Evolutionary conservation across 2,113 vertebrate species (phyloP), one percentile per base, ranked within the genome.

Genomic region (Xiphias gladius): DNA sequence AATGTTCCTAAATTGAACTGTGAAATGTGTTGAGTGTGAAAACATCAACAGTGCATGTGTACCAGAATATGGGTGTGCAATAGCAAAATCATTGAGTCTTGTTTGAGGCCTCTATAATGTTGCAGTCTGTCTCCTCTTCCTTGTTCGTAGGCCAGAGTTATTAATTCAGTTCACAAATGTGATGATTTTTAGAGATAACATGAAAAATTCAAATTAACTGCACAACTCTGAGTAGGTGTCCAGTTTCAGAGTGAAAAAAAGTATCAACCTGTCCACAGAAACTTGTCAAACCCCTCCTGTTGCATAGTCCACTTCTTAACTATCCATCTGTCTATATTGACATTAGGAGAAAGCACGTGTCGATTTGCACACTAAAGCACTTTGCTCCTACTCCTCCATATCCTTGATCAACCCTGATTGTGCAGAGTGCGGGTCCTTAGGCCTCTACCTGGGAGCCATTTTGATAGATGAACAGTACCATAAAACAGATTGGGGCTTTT

Each of bases 1-100:
- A n/a, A 43, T 69, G 64, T 74, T 50, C 46, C 54, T 22, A 17
- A 68, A 52, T 62, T 58, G 24, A 62, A 11, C n/a, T 46, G 64
- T 35, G 41, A 19, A 26, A 19, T 10, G 14, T 46, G 32, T 35
- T 35, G 11, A 41, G n/a, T 37, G 48, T 64, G 28, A 20, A 30
- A 48, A 61, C 48, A 59, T 57, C 13, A 57, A 28, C 26, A 80
- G 59, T 6, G 46, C 1, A 13, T 3, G 10, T 43, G 41, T 48
- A 19, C 46, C 46, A 48, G 17, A 3, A n/a, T 54, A 3, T 30
- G 24, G 24, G 7, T 41, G n/a, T 16, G 13, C 12, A 52, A 3
- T 8, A 35, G 30, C 22, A 35, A 55, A 24, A 72, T 41, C n/a
- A 39, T 9, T 13, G 20, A 35, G 12, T 54, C 10, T 61, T 62